A percentile compares a stretch with the other conserved stretches of the same genome.
These are phyloP conservation scores for Cheilosia impressa DNA, from an alignment of 2,888 invertebrate genomes.

Conservation along the genomic window DNA sequence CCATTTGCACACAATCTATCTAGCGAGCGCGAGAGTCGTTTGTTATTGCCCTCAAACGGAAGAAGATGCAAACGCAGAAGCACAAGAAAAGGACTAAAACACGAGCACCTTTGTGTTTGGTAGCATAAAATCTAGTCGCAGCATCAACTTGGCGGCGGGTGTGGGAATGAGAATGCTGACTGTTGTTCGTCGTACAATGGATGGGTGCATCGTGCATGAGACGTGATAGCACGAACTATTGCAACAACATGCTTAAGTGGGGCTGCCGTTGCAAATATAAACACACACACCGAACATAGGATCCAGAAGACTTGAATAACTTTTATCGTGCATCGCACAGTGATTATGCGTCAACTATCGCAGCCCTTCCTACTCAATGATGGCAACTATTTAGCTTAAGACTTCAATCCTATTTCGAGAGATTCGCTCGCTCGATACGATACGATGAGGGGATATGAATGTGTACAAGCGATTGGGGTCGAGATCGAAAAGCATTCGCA, in stretches of 20 bases:
- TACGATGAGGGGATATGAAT: constrained; percentile 21
- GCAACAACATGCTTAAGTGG: constrained; percentile 70
- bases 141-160: constrained; percentile 9
- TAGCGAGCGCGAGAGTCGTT: constrained; percentile 48
- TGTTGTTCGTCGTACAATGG: constrained; percentile 58
- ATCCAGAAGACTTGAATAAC: constrained; percentile 34
- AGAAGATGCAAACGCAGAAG: constrained; percentile 44
- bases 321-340: constrained; percentile 57
- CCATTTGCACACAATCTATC: constrained; percentile 71
- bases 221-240: constrained; percentile 70
- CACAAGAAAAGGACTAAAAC: constrained; percentile 43
- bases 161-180: constrained; percentile 53
- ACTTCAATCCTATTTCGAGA: constrained; percentile 43
- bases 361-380: background rate
- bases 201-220: constrained; percentile 55
- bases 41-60: constrained; percentile 53
- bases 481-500: constrained; percentile 51
- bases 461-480: constrained; percentile 63
- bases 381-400: constrained; percentile 45
- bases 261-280: background rate
- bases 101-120: constrained; percentile 60
- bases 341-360: constrained; percentile 72
- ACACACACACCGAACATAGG: background rate
- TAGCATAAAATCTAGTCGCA: constrained; percentile 48
- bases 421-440: constrained; percentile 31